Evolutionary conservation across 2,113 vertebrate genomes (phyloP).

Genomic region (Dascyllus trimaculatus): DNA sequence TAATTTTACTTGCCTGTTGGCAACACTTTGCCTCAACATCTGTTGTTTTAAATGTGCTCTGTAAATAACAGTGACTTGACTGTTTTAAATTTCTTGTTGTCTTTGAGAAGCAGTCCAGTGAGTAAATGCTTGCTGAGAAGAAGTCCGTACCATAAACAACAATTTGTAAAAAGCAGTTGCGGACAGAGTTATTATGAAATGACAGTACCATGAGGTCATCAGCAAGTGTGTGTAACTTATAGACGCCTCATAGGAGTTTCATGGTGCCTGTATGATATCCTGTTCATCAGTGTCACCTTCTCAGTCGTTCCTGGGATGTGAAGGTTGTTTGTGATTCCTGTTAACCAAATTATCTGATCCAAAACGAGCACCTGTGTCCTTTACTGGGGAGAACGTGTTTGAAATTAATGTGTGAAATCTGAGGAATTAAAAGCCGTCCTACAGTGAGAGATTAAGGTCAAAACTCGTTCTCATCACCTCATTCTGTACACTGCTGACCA

Average conservation of each 20-base stretch:
- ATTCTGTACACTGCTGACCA: background rate
- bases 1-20: too few relatives aligned
- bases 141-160: background rate
- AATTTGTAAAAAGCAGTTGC: constrained; percentile 2
- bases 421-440: constrained; percentile 36
- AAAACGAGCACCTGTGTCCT: constrained; percentile 27
- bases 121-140: background rate
- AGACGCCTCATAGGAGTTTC: background rate
- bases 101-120: constrained; percentile 25
- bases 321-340: constrained; percentile 25
- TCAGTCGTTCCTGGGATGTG: background rate
- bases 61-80: background rate
- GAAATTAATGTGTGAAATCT: constrained; percentile 36
- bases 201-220: too few relatives aligned
- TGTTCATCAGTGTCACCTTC: background rate
- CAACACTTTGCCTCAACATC: too few relatives aligned
- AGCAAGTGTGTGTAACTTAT: too few relatives aligned
- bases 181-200: background rate
- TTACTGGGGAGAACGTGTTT: constrained; percentile 14
- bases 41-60: too few relatives aligned
- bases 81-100: background rate
- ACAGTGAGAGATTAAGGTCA: constrained; percentile 36
- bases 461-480: constrained; percentile 2
- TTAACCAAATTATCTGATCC: constrained; percentile 17
- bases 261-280: background rate